A percentile compares a stretch with the other conserved stretches of the same genome.
phyloP scores from a whole-genome alignment of 2,797 vertebrate genomes.

The Pampus argenteus region DNA sequence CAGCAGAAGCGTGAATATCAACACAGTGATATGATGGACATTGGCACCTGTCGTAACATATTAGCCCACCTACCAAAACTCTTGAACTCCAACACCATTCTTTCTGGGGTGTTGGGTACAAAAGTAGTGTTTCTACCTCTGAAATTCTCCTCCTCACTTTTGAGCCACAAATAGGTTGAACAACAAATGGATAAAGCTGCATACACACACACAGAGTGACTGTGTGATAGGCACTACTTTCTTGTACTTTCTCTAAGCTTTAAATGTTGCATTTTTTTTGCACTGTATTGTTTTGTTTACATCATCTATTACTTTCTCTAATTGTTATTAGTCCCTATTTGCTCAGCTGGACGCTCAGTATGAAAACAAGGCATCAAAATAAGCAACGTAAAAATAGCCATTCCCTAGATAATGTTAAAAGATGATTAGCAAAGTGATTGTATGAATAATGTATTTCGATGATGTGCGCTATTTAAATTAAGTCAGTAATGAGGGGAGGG shows the following conservation, averaged over 20 bases:
- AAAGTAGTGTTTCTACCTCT: slow-evolving; percentile 60
- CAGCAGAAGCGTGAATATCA: slow-evolving; percentile 69
- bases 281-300: slow-evolving; percentile 23
- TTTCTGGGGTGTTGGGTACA: slow-evolving; percentile 63
- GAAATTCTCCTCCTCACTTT: slow-evolving; percentile 25
- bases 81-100: slow-evolving; percentile 53
- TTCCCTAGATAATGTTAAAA: slow-evolving; percentile 71
- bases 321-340: slow-evolving; percentile 71
- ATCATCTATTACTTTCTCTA: slow-evolving; percentile 50
- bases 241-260: slow-evolving; percentile 1
- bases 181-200: slow-evolving; percentile 21
- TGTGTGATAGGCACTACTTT: not conserved
- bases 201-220: not conserved
- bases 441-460: slow-evolving; percentile 78
- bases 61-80: slow-evolving; percentile 69
- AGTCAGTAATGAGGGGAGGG: slow-evolving; percentile 30
- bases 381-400: slow-evolving; percentile 66
- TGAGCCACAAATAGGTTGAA: slow-evolving; percentile 15
- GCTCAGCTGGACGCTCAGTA: slow-evolving; percentile 69
- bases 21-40: slow-evolving; percentile 79
- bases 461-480: slow-evolving; percentile 66
- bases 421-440: slow-evolving; percentile 78
- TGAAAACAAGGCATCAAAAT: slow-evolving; percentile 61
- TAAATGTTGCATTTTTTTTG: not conserved
- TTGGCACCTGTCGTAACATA: slow-evolving; percentile 81